Evolutionary conservation across 2,888 invertebrate species (phyloP).

Genomic region (Eurois occulta): DNA sequence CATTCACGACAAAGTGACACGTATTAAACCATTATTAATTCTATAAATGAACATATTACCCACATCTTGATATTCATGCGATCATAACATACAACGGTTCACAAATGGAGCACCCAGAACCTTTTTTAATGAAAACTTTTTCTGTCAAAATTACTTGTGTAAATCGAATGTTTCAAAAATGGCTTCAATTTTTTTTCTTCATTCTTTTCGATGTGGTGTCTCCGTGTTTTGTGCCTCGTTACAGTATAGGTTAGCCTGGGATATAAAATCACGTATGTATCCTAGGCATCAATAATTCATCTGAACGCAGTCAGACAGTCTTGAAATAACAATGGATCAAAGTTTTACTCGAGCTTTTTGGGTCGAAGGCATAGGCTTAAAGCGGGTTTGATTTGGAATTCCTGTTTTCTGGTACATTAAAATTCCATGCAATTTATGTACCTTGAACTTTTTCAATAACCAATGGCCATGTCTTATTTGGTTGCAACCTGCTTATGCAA

Average conservation of each 20-base stretch:
- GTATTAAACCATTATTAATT: constrained; percentile 76
- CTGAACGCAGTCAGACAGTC: constrained; percentile 78
- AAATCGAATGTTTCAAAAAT: background rate
- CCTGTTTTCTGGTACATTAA: background rate
- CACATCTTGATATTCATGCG: constrained; percentile 75
- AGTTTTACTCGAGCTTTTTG: constrained; percentile 77
- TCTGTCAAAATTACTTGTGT: background rate
- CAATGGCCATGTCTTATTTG: background rate
- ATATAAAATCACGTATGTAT: constrained; percentile 83
- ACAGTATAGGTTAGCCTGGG: constrained; percentile 73
- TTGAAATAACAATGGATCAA: constrained; percentile 87
- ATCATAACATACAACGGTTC: constrained; percentile 71
- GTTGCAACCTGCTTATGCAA: background rate
- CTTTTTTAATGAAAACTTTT: background rate
- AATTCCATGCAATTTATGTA: background rate
- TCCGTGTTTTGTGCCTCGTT: constrained; percentile 61
- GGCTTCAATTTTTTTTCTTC: background rate
- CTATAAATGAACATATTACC: constrained; percentile 80
- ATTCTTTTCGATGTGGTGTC: constrained; percentile 6
- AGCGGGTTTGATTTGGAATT: constrained; percentile 34
- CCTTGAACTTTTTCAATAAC: background rate
- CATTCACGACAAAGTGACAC: constrained; percentile 70
- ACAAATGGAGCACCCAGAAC: constrained; percentile 49
- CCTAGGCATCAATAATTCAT: constrained; percentile 87
- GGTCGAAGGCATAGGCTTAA: constrained; percentile 53